phyloP scores from a whole-genome alignment of 2,888 invertebrate species.

The Masnerella sp. region DNA sequence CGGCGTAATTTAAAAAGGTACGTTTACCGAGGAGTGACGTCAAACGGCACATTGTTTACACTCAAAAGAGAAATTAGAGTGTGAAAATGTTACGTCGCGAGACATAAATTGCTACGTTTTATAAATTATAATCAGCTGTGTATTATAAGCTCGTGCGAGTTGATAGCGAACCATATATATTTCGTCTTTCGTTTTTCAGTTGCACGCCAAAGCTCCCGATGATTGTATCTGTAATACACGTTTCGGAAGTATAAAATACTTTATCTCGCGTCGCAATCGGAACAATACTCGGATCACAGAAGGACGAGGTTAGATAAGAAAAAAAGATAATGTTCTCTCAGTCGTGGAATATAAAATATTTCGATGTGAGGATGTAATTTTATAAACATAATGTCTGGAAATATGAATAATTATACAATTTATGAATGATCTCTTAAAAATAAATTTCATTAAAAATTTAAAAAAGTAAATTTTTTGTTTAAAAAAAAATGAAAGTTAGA shows the following conservation, averaged over 20 bases:
- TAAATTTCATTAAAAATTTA: no score
- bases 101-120: slow-evolving; percentile 15
- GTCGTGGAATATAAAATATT: no score
- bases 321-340: slow-evolving; percentile 19
- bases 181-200: slow-evolving; percentile 32
- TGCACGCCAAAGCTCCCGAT: slow-evolving; percentile 27
- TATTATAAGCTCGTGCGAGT: slow-evolving; percentile 18
- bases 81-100: slow-evolving; percentile 11
- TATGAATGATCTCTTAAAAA: no score
- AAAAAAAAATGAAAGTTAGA: no score
- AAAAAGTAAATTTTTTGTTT: no score
- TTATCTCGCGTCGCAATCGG: slow-evolving; percentile 39
- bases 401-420: no score
- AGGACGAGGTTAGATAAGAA: slow-evolving; percentile 35
- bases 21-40: background rate
- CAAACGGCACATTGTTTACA: slow-evolving; percentile 1
- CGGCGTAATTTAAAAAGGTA: background rate
- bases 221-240: slow-evolving; percentile 36
- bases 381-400: no score
- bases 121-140: slow-evolving; percentile 24
- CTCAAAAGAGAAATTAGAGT: slow-evolving; percentile 8
- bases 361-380: no score
- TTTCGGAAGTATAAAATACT: slow-evolving; percentile 45
- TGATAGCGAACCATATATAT: slow-evolving; percentile 32
- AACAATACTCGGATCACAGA: slow-evolving; percentile 18